Conservation (phyloP, 1,140 invertebrate genomes). For the Drosophila parvula region DNA sequence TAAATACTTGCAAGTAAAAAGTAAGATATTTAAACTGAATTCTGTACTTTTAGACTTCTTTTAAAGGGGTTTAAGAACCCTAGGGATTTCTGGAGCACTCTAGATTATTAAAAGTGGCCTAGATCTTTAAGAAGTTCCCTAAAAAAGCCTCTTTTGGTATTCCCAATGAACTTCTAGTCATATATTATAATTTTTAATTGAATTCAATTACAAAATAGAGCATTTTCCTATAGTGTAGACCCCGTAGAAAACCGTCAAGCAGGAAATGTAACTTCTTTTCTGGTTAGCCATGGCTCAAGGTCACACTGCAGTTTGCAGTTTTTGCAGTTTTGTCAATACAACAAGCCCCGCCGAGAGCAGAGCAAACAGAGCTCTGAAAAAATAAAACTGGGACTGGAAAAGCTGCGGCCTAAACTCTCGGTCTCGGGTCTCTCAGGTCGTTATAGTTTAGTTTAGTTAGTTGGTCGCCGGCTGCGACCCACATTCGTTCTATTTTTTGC, state of each 20-base stretch:
- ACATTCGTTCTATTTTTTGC: constrained; percentile 67
- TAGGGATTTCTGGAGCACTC: background rate
- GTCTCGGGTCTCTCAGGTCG: constrained; percentile 10
- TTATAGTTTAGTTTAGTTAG: constrained; percentile 61
- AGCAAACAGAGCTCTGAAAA: constrained; percentile 39
- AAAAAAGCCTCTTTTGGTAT: background rate
- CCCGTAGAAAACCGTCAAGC: background rate
- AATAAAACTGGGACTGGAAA: constrained; percentile 21
- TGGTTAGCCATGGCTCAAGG: constrained; percentile 66
- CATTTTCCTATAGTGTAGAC: background rate
- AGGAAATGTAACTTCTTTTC: constrained; percentile 41
- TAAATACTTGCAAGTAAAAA: no score
- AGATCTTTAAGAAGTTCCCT: background rate
- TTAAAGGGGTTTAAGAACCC: background rate
- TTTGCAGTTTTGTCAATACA: constrained; percentile 77
- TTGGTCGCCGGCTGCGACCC: constrained; percentile 59
- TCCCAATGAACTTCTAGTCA: background rate
- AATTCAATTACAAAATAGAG: background rate
- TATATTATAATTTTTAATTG: background rate
- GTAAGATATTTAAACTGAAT: no score
- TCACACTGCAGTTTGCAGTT: constrained; percentile 45
- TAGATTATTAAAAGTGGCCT: background rate
- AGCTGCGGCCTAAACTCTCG: constrained; percentile 7
- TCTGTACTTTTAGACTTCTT: no score
- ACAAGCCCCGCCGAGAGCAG: constrained; percentile 46